Conservation (phyloP, 2,888 invertebrate species). For the Aelia acuminata region DNA sequence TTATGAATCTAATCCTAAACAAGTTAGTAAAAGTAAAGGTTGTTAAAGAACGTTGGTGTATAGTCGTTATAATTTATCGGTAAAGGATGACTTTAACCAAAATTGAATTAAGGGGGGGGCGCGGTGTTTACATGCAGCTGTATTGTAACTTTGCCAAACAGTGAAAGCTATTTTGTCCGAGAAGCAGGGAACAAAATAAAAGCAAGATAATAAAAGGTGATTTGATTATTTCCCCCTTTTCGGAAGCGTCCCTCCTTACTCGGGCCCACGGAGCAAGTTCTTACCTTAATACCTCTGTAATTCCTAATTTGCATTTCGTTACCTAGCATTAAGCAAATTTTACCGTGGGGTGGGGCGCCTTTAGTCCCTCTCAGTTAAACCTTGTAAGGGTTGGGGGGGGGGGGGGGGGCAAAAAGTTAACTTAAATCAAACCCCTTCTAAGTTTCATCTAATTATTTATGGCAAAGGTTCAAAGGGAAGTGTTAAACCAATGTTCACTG, state of each 20-base stretch:
- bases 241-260: conserved; percentile 9
- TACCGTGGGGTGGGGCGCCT: conserved; percentile 29
- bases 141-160: conserved; percentile 54
- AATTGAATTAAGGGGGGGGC: neutral
- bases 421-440: conserved; percentile 44
- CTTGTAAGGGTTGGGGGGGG: too few relatives aligned
- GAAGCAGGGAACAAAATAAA: conserved; percentile 49
- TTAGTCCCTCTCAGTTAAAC: conserved; percentile 47
- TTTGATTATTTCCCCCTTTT: conserved; percentile 57
- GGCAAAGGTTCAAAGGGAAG: conserved; percentile 10
- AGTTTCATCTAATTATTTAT: conserved; percentile 50
- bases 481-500: neutral
- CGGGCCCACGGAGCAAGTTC: conserved; percentile 50
- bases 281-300: conserved; percentile 58
- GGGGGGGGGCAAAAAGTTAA: conserved; percentile 47
- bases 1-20: too few relatives aligned
- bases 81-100: neutral
- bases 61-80: too few relatives aligned
- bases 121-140: conserved; percentile 39
- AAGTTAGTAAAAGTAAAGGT: too few relatives aligned
- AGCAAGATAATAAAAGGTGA: conserved; percentile 54
- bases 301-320: conserved; percentile 60
- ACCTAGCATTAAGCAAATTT: conserved; percentile 58
- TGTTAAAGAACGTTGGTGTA: too few relatives aligned
- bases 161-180: conserved; percentile 43